A percentile compares a stretch with the other conserved stretches of the same genome.
These are phyloP conservation scores for Phaethon lepturus DNA, from an alignment of 2,113 vertebrate species.

Conservation along the genomic window DNA sequence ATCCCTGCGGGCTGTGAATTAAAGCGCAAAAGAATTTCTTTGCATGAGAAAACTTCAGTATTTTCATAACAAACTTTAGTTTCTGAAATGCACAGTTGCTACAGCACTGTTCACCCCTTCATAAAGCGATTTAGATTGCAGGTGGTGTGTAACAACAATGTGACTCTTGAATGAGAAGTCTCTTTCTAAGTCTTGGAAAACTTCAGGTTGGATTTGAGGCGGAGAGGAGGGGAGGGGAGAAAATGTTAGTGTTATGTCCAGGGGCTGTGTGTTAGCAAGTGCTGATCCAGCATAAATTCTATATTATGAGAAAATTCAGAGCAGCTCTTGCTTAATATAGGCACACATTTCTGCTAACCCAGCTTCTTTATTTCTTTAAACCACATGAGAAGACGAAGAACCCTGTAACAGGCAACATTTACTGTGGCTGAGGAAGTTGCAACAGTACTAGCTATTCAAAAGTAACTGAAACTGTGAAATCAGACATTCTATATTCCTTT, in stretches of 20 bases:
- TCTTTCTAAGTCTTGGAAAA: not conserved
- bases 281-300: not conserved
- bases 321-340: not conserved
- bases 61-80: not conserved
- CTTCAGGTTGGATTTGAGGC: not conserved
- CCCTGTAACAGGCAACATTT: rapidly evolving
- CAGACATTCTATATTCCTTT: not conserved
- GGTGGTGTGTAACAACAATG: not conserved
- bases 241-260: not conserved
- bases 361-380: not conserved
- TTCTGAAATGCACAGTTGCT: not conserved
- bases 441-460: not conserved
- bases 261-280: not conserved
- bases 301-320: not conserved
- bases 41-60: not conserved
- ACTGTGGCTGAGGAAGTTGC: not conserved
- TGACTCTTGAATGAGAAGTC: not conserved
- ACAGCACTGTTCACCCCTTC: not conserved
- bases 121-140: not conserved
- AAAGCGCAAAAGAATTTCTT: not conserved
- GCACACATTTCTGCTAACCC: not conserved
- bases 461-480: not conserved
- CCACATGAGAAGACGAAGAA: not conserved
- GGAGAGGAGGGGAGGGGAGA: not conserved
- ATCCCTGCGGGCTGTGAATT: not conserved